phyloP scores from a whole-genome alignment of 2,797 vertebrate species.

The Typhlichthys eigenmanni region DNA sequence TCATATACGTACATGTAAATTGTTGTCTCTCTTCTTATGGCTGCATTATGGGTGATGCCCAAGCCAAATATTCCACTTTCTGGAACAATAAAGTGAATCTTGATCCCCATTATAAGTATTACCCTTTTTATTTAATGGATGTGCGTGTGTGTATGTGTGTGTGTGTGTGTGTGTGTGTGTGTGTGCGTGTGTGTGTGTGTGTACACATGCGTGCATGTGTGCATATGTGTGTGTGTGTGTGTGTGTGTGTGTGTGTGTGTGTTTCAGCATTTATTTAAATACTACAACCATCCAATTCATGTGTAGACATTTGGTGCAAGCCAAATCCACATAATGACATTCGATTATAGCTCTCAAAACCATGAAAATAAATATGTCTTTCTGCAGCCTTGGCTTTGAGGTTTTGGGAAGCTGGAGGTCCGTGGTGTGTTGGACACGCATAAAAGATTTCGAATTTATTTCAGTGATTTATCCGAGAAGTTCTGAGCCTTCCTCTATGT shows the following conservation, averaged over 20 bases:
- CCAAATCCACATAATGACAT: conserved; percentile 69
- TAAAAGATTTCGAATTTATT: conserved; percentile 62
- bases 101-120: conserved; percentile 4
- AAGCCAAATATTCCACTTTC: too few species aligned
- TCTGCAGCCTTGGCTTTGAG: conserved; percentile 61
- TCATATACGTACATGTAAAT: too few species aligned
- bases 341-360: conserved; percentile 66
- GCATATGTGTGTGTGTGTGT: background rate
- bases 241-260: conserved; percentile 2
- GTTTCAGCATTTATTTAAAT: conserved; percentile 47
- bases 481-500: conserved; percentile 55
- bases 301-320: conserved; percentile 37
- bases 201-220: background rate
- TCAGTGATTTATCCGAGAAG: conserved; percentile 59
- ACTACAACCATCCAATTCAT: conserved; percentile 29
- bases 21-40: too few species aligned
- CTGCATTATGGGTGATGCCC: too few species aligned
- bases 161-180: background rate
- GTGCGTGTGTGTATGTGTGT: conserved; percentile 2
- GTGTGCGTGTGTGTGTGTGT: background rate
- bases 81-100: background rate
- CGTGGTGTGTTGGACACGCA: conserved; percentile 50
- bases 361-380: conserved; percentile 70
- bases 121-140: background rate
- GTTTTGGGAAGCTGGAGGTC: conserved; percentile 51